phyloP scores from a whole-genome alignment of 2,797 vertebrate genomes.

The Pangasius djambal region DNA sequence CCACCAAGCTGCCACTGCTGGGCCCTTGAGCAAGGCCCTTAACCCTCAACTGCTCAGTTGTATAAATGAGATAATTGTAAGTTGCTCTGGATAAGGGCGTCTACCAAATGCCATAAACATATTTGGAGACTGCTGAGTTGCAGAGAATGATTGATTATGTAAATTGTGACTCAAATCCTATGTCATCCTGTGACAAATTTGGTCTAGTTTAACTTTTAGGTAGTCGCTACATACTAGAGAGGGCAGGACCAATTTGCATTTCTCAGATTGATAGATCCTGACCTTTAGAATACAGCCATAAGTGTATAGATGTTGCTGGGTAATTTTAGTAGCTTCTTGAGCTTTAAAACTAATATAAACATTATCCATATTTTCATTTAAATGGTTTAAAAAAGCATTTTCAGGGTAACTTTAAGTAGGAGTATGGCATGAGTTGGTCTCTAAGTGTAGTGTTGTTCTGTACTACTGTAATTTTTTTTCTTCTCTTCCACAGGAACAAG shows the following conservation, averaged over 20 bases:
- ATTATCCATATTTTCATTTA: neutral
- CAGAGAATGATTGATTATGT: neutral
- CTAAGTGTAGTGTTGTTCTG: neutral
- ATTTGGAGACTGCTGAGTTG: too few species aligned
- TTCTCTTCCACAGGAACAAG: slow-evolving; percentile 30
- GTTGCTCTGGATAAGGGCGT: too few species aligned
- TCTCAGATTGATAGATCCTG: neutral
- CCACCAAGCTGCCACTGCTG: too few species aligned
- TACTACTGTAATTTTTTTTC: neutral
- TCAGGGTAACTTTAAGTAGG: neutral
- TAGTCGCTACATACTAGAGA: neutral
- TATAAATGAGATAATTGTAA: too few species aligned
- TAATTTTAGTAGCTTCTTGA: neutral
- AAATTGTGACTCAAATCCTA: neutral
- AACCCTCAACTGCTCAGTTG: too few species aligned
- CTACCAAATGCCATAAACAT: too few species aligned
- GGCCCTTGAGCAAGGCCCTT: too few species aligned
- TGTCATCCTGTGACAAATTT: neutral
- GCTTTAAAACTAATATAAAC: neutral
- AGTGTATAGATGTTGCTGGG: too few species aligned
- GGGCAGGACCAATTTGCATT: too few species aligned
- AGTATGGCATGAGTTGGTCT: neutral
- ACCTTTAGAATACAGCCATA: neutral
- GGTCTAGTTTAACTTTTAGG: neutral
- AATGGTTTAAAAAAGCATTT: neutral